phyloP scores from a whole-genome alignment of 2,113 vertebrate genomes.

The Coturnix japonica region DNA sequence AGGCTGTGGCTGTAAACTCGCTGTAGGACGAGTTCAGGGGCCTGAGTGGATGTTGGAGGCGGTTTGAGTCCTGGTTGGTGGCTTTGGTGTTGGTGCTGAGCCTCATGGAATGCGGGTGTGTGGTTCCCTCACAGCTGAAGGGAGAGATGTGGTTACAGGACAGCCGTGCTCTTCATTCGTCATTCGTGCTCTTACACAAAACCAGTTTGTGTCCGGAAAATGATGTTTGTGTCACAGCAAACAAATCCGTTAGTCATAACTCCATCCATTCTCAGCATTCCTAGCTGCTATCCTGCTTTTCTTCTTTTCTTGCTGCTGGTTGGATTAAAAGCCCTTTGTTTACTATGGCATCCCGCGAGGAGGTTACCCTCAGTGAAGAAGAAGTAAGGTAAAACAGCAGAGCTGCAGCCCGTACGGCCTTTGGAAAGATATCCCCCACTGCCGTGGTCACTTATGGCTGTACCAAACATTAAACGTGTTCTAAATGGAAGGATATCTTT shows the following conservation, averaged over 20 bases:
- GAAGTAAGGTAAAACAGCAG: conserved; percentile 80
- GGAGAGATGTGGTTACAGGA: no score
- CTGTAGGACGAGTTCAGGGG: no score
- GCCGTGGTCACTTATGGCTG: not conserved
- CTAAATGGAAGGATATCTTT: conserved; percentile 24
- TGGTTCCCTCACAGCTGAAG: no score
- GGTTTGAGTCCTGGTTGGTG: no score
- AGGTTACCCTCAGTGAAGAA: conserved; percentile 81
- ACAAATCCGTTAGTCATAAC: not conserved
- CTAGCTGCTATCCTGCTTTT: conserved; percentile 76
- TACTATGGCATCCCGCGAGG: conserved; percentile 80
- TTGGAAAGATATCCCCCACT: conserved; percentile 10
- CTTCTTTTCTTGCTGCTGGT: conserved; percentile 78
- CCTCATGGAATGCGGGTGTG: no score
- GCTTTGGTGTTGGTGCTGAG: no score
- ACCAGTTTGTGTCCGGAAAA: not conserved
- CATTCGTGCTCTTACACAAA: no score
- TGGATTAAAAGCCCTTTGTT: conserved; percentile 76
- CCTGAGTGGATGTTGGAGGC: no score
- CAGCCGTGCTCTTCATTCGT: no score
- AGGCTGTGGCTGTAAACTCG: no score
- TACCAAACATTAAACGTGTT: not conserved
- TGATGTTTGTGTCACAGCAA: not conserved
- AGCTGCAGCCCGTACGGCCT: not conserved
- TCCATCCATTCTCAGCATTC: not conserved